Conservation (phyloP, 2,888 invertebrate species). For the Corythucha ciliata region DNA sequence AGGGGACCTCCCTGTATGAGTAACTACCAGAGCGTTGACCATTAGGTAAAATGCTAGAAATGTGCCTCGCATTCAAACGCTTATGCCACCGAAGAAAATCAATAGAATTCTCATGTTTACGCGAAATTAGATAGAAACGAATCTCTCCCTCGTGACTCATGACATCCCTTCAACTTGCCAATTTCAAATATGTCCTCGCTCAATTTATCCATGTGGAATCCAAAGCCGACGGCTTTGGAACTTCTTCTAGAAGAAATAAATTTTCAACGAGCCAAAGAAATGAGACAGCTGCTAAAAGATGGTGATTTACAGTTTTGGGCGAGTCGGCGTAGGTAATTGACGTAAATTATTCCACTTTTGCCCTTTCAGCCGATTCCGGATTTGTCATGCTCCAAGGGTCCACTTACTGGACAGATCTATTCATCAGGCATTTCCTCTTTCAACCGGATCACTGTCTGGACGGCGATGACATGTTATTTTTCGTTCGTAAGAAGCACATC, state of each 20-base stretch:
- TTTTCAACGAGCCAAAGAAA: constrained; percentile 84
- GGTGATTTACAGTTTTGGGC: constrained; percentile 47
- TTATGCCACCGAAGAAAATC: too few relatives aligned
- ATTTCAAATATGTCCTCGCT: constrained; percentile 16
- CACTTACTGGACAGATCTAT: constrained; percentile 92
- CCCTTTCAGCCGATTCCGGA: constrained; percentile 61
- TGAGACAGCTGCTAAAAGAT: constrained; percentile 78
- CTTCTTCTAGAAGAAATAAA: constrained; percentile 84
- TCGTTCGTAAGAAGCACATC: constrained; percentile 85
- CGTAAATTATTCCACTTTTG: background rate
- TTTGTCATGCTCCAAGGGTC: constrained; percentile 88
- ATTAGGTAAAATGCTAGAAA: too few relatives aligned
- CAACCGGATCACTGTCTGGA: constrained; percentile 81
- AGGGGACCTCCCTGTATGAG: too few relatives aligned
- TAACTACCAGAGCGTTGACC: too few relatives aligned
- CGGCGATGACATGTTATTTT: constrained; percentile 89
- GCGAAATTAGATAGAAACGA: too few relatives aligned
- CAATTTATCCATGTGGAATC: constrained; percentile 13
- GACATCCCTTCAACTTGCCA: too few relatives aligned
- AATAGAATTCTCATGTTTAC: too few relatives aligned
- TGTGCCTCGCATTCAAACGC: too few relatives aligned
- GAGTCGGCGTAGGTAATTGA: background rate
- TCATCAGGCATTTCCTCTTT: constrained; percentile 86
- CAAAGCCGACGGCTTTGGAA: constrained; percentile 54
- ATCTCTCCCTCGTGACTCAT: too few relatives aligned